Percentiles rank a stretch among this genome's conserved stretches.
phyloP scores from a whole-genome alignment of 2,888 invertebrate species.

The Thera obeliscata region DNA sequence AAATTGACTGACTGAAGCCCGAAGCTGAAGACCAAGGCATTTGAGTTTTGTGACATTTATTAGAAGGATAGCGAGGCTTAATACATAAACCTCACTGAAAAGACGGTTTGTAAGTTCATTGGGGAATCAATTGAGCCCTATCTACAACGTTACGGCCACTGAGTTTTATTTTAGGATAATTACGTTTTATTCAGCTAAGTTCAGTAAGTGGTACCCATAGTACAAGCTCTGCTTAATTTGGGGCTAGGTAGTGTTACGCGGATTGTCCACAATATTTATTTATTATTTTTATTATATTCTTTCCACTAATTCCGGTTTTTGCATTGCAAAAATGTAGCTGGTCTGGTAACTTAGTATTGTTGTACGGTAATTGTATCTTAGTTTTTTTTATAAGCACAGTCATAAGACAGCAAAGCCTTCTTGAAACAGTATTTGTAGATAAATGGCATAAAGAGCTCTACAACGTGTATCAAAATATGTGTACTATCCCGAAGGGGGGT shows the following conservation, averaged over 20 bases:
- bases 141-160: not conserved
- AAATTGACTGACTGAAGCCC: constrained; percentile 40
- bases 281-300: not conserved
- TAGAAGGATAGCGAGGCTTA: constrained; percentile 16
- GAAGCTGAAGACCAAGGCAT: constrained; percentile 25
- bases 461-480: no score
- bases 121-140: constrained; percentile 1
- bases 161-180: not conserved
- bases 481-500: no score
- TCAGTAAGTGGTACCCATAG: no score
- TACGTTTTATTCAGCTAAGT: no score
- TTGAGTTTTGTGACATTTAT: constrained; percentile 26
- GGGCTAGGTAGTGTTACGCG: no score
- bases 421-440: not conserved
- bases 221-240: no score
- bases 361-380: not conserved
- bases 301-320: not conserved
- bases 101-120: not conserved
- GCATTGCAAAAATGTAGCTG: not conserved
- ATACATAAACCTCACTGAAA: constrained; percentile 12
- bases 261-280: no score
- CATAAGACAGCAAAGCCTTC: constrained; percentile 9
- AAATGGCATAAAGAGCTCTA: constrained; percentile 15
- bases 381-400: not conserved
- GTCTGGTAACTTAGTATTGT: not conserved